Evolutionary conservation across 2,888 invertebrate genomes (phyloP), one percentile per base, ranked within the genome.

Genomic region (Brachylomia viminalis): DNA sequence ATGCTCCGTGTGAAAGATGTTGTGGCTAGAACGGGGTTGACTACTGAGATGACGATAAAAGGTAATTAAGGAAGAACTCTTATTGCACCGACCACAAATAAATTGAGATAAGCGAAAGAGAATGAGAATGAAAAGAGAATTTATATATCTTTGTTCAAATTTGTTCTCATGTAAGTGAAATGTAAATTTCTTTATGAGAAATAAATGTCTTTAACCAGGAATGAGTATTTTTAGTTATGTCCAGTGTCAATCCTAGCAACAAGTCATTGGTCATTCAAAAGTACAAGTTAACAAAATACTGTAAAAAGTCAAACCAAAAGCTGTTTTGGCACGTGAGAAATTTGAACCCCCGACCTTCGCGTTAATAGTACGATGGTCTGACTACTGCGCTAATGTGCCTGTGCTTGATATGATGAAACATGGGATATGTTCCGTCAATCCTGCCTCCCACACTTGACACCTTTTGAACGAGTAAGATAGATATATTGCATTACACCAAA

Each of bases 301-400:
- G 8, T 5, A 68, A 27, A 33, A 38, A 64, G 13, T 56, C 11
- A 52, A 23, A n/a, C 23, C n/a, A 27, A 27, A 56, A 56, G 5
- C 5, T 56, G 13, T 20, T n/a, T 47, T 54, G 20, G 47, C 70
- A 33, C 70, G 62, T 70, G 64, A 62, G 64, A 64, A 65, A 71
- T 64, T 49, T 65, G 70, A 71, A 70, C 62, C 70, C 47, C 45
- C 45, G 70, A 70, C 62, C 6, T 33, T 30, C 62, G 47, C 13
- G 70, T 71, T 71, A 64, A 49, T 64, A 71, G 70, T 65, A 49
- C 65, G 70, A 71, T 49, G 70, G 47, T 71, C 33, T 64, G n/a
- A n/a, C n/a, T n/a, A n/a, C n/a, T n/a, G n/a, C n/a, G n/a, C n/a
- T n/a, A 49, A 49, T 49, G 15, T 3, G 23, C 38, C 38, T 38